These are phyloP conservation scores for Cancer borealis DNA, from an alignment of 2,888 invertebrate genomes.

Conservation along the genomic window DNA sequence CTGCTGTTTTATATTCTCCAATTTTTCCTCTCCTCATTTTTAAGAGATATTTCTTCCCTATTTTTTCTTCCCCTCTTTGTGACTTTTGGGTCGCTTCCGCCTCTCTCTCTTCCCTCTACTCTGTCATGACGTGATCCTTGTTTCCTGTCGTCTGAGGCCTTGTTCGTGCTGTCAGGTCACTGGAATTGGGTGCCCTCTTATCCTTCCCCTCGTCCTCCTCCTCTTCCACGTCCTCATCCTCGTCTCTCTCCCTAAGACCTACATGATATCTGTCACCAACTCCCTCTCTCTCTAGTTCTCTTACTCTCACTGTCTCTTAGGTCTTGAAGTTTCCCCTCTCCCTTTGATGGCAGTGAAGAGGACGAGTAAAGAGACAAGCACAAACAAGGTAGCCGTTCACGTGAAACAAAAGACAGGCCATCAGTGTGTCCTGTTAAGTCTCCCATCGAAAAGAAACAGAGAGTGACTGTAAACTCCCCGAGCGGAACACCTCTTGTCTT, in stretches of 20 bases:
- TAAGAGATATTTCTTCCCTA: constrained; percentile 14
- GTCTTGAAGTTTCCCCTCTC: not conserved
- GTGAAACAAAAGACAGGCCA: not conserved
- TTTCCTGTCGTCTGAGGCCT: constrained; percentile 27
- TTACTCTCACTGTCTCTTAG: not conserved
- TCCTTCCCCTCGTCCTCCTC: constrained; percentile 22
- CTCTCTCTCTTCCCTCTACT: not conserved
- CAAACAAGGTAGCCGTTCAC: not conserved
- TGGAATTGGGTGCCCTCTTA: constrained; percentile 29
- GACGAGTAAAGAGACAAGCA: constrained; percentile 29
- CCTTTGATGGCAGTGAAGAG: not conserved
- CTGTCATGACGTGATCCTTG: constrained; percentile 10
- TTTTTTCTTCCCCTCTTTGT: not conserved
- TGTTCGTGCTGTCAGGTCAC: constrained; percentile 13
- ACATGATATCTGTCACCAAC: constrained; percentile 31
- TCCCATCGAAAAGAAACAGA: constrained; percentile 30
- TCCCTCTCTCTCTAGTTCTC: not conserved
- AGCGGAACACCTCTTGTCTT: constrained; percentile 8
- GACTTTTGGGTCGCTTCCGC: constrained; percentile 8
- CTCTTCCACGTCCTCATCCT: not conserved
- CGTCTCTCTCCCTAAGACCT: not conserved
- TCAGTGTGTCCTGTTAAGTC: constrained; percentile 3
- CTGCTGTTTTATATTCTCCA: not conserved
- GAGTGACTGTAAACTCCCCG: not conserved
- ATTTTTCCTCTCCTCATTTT: not conserved